These are phyloP conservation scores for Clepsis dumicolana DNA, from an alignment of 2,888 invertebrate species.

Conservation along the genomic window DNA sequence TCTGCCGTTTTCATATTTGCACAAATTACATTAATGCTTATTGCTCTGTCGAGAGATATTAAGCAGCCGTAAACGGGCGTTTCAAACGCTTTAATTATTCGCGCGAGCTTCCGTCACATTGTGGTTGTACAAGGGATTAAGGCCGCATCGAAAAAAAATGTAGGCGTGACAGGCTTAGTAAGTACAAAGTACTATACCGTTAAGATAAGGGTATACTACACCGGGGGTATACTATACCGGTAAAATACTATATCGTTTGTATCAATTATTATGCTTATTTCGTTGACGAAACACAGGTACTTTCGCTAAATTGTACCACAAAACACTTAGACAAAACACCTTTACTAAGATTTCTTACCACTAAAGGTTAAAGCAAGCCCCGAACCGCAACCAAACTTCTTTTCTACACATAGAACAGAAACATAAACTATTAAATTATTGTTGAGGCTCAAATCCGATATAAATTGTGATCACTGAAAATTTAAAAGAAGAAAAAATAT, in stretches of 20 bases:
- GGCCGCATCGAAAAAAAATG: too few relatives aligned
- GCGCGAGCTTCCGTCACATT: background rate
- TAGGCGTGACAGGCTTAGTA: too few relatives aligned
- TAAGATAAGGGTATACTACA: too few relatives aligned
- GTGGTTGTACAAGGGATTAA: too few relatives aligned
- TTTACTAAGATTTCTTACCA: background rate
- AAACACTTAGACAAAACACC: background rate
- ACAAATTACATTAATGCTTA: constrained; percentile 79
- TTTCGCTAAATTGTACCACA: background rate
- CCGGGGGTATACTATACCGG: too few relatives aligned
- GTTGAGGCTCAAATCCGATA: background rate
- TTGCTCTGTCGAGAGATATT: constrained; percentile 64
- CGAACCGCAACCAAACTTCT: background rate
- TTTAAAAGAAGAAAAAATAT: background rate
- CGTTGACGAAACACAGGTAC: too few relatives aligned
- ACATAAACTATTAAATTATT: constrained; percentile 9
- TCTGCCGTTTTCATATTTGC: constrained; percentile 78
- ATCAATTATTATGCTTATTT: too few relatives aligned
- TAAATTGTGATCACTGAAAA: background rate
- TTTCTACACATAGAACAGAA: background rate
- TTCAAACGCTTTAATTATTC: constrained; percentile 50
- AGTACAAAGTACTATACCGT: too few relatives aligned
- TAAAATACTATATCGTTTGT: too few relatives aligned
- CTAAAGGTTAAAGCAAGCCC: background rate
- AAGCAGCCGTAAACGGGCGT: constrained; percentile 56